Evolutionary conservation across 1,140 invertebrate species (phyloP), one percentile per base, ranked within the genome.

Genomic region (Centruroides sculpturatus): DNA sequence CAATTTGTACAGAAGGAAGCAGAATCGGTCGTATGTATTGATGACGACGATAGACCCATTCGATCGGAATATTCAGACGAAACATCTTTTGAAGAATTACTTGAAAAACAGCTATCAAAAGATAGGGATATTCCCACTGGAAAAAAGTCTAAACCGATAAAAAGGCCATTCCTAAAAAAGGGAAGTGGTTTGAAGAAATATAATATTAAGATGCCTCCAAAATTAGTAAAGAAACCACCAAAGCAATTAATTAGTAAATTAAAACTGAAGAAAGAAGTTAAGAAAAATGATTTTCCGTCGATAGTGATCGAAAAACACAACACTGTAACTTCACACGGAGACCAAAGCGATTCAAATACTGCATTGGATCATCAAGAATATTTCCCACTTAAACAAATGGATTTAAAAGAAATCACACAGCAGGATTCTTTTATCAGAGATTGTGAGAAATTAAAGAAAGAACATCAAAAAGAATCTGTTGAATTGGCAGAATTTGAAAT

Each of bases 401-500:
- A 51, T n/a, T n/a, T 51, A 23, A 51, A 51, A 51, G 12, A 51
- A 13, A 51, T 51, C 7, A 6, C 5, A 9, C 23, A 6, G 6
- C 7, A 51, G 3, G 50, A 51, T 23, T 23, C 50, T 6, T 13
- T 51, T 51, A n/a, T 13, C 12, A 51, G 12, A 13, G 50, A 51
- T 51, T 51, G 23, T 51, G 50, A 51, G 23, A 12, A 51, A 23
- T 12, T 51, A 51, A 13, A n/a, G 3, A 23, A 13, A 13, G 50
- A 51, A 13, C 12, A 13, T 13, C 46, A 8, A 3, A 46, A 62
- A 46, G 60, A 62, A 56, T 59, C 35, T 35, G 13, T 59, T 59
- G 61, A 62, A 56, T 57, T 62, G 50, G 61, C 52, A 34, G 61
- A 59, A 23, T 62, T 62, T 59, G 61, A 62, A 59, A 56, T 59